These are phyloP conservation scores for Drosophila parabipectinata DNA, from an alignment of 1,140 invertebrate species.

Conservation along the genomic window DNA sequence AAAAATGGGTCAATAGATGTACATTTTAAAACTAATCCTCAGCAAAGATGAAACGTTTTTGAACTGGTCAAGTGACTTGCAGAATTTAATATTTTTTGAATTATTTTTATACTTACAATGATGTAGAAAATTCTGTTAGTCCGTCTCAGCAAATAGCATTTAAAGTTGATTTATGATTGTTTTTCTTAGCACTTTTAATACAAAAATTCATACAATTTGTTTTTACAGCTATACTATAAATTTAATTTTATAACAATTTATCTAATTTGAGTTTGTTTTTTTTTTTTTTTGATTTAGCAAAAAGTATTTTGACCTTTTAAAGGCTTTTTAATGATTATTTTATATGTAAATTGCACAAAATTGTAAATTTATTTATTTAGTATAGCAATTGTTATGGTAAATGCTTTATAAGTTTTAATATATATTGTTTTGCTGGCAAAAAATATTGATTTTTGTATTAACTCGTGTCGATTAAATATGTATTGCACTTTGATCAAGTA, in stretches of 20 bases:
- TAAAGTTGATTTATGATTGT: background rate
- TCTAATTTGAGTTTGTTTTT: constrained; percentile 21
- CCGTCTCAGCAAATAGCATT: constrained; percentile 18
- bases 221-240: constrained; percentile 26
- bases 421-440: constrained; percentile 17
- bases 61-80: constrained; percentile 8
- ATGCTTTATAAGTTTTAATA: constrained; percentile 35
- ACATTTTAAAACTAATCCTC: background rate
- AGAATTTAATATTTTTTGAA: background rate
- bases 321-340: constrained; percentile 29
- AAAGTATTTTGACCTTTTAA: constrained; percentile 30
- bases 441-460: constrained; percentile 1
- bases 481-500: constrained; percentile 48
- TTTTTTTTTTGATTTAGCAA: constrained; percentile 19
- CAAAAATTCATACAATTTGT: constrained; percentile 22
- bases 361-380: constrained; percentile 10
- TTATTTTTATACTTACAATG: constrained; percentile 19
- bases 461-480: constrained; percentile 12
- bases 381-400: constrained; percentile 24
- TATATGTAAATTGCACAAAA: constrained; percentile 45
- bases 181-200: constrained; percentile 17
- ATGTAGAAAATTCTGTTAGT: constrained; percentile 17
- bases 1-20: constrained; percentile 10
- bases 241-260: constrained; percentile 46
- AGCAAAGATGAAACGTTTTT: constrained; percentile 38